A percentile compares a stretch with the other conserved stretches of the same genome.
These are phyloP conservation scores for Cephus pulcher DNA, from an alignment of 2,888 invertebrate genomes.

Conservation along the genomic window DNA sequence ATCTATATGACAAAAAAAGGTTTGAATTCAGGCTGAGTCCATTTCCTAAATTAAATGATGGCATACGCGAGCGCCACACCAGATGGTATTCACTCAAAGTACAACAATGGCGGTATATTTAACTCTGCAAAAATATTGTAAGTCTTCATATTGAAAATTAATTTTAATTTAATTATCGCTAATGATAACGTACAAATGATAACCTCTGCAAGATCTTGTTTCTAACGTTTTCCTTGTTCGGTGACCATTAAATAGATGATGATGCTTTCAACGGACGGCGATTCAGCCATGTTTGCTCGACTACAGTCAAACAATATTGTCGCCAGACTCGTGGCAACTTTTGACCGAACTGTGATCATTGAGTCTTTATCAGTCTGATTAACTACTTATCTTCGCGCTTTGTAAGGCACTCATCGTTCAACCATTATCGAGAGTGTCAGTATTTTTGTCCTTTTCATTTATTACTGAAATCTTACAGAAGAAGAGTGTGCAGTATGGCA, in stretches of 20 bases:
- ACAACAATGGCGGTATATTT: background rate
- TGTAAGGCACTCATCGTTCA: background rate
- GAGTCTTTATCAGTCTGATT: background rate
- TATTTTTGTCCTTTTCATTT: background rate
- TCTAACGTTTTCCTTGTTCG: background rate
- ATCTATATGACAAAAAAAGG: background rate
- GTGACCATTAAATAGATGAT: background rate
- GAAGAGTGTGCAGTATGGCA: background rate
- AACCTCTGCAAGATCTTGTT: background rate
- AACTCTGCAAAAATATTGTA: background rate
- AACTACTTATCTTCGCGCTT: background rate
- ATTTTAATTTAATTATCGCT: background rate
- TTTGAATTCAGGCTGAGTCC: background rate
- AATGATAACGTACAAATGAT: background rate
- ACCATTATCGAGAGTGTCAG: background rate
- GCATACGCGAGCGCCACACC: background rate
- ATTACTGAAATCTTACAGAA: background rate
- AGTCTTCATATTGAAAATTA: background rate
- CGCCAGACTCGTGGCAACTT: background rate
- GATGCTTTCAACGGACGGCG: background rate
- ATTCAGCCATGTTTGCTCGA: background rate
- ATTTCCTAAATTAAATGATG: background rate
- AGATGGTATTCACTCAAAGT: background rate
- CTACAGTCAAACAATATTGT: background rate
- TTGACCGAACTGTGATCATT: background rate